Evolutionary conservation across 2,113 vertebrate species (phyloP).

Genomic region (Nannobrachium achirus): DNA sequence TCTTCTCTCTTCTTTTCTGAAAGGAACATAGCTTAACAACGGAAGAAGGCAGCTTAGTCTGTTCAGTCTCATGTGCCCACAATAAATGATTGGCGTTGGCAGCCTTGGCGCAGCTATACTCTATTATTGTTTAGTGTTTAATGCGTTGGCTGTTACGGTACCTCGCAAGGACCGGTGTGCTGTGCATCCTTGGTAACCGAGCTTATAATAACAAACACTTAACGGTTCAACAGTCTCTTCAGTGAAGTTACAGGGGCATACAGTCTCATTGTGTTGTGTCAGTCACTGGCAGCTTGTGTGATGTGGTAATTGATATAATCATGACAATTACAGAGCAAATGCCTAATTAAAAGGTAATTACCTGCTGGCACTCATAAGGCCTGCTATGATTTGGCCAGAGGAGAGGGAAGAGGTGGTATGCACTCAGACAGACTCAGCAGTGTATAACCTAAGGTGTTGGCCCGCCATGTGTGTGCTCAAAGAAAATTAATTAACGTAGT

Average conservation of each 20-base stretch:
- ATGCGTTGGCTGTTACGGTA: no score
- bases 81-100: no score
- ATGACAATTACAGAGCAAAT: conserved; percentile 58
- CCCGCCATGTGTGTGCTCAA: conserved; percentile 46
- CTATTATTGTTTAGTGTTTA: no score
- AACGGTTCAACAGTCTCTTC: conserved; percentile 64
- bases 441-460: conserved; percentile 9
- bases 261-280: no score
- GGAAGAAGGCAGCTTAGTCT: no score
- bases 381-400: conserved; percentile 22
- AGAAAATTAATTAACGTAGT: conserved; percentile 20
- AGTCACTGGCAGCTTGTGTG: conserved; percentile 39
- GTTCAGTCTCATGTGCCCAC: no score
- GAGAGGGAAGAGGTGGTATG: neutral
- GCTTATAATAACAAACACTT: conserved; percentile 54
- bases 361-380: conserved; percentile 46
- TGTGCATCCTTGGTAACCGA: no score
- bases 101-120: no score
- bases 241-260: conserved; percentile 50
- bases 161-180: no score
- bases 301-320: conserved; percentile 66
- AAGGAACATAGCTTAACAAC: no score
- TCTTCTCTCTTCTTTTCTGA: no score
- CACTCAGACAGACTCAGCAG: neutral
- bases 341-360: conserved; percentile 62